Percentiles rank a stretch among this genome's conserved stretches.
Evolutionary conservation across 2,113 vertebrate species (phyloP).

Genomic region (Hyaena hyaena): DNA sequence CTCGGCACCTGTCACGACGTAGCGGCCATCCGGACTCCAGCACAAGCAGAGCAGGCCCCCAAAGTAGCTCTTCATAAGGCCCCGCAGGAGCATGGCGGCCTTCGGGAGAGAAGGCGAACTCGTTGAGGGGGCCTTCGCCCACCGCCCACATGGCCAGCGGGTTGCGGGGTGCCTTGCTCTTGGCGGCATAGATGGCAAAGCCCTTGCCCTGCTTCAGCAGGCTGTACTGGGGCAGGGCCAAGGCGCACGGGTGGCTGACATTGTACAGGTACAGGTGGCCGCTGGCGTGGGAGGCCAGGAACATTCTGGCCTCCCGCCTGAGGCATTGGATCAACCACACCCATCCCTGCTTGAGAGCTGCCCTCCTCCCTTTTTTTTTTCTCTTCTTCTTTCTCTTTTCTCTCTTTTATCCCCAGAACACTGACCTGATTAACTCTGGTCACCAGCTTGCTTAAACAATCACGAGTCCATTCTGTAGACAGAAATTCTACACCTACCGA

Average conservation of each 20-base stretch:
- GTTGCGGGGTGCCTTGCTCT: slow-evolving; percentile 93
- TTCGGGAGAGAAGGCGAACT: slow-evolving; percentile 95
- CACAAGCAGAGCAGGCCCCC: slow-evolving; percentile 95
- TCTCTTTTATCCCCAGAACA: too few species aligned
- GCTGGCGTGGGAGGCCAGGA: slow-evolving; percentile 94
- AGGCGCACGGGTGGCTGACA: slow-evolving; percentile 90
- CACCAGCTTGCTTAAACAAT: too few species aligned
- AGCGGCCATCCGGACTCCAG: slow-evolving; percentile 95
- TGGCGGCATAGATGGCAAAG: slow-evolving; percentile 93
- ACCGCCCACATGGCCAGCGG: slow-evolving; percentile 94
- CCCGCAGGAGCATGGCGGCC: slow-evolving; percentile 95
- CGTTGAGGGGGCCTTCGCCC: slow-evolving; percentile 93
- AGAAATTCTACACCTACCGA: too few species aligned
- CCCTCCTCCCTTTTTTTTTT: too few species aligned
- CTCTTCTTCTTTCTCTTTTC: too few species aligned
- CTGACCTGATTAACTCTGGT: too few species aligned
- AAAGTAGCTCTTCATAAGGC: slow-evolving; percentile 96
- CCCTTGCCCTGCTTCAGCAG: slow-evolving; percentile 93
- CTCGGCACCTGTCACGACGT: slow-evolving; percentile 93
- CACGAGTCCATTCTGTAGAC: too few species aligned
- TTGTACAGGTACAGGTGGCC: slow-evolving; percentile 97
- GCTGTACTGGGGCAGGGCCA: slow-evolving; percentile 89
- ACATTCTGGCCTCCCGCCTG: slow-evolving; percentile 76
- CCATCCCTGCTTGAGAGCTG: too few species aligned
- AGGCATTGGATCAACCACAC: too few species aligned